Conservation (phyloP, 1,140 invertebrate genomes). For the Drosophila funebris region DNA sequence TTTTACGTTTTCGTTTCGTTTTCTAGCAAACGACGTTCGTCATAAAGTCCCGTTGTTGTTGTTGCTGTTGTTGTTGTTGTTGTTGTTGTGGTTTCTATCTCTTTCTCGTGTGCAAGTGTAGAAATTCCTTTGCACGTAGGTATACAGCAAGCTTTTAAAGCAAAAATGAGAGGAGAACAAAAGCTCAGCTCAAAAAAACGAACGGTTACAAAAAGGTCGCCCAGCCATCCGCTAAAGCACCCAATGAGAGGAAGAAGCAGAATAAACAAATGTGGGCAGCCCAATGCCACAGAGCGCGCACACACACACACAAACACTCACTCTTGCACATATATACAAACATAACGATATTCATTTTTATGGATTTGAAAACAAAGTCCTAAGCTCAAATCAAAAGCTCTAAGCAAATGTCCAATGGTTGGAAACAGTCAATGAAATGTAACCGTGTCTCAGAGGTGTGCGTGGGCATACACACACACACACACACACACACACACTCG, state of each 20-base stretch:
- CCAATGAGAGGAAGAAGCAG: slow-evolving; percentile 23
- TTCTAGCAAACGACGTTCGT: slow-evolving; percentile 70
- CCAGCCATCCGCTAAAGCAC: slow-evolving; percentile 54
- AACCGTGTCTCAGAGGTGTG: slow-evolving; percentile 21
- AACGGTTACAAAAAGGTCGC: slow-evolving; percentile 29
- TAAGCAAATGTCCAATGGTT: slow-evolving; percentile 26
- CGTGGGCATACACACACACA: slow-evolving; percentile 23
- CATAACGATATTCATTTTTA: neutral
- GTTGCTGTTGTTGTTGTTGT: slow-evolving; percentile 31
- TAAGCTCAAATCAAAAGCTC: slow-evolving; percentile 37
- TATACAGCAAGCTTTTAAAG: slow-evolving; percentile 57
- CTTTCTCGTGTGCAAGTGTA: slow-evolving; percentile 70
- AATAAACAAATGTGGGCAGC: slow-evolving; percentile 43
- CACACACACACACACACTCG: slow-evolving; percentile 3
- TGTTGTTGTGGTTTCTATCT: slow-evolving; percentile 48
- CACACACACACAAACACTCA: neutral
- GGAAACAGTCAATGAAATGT: slow-evolving; percentile 65
- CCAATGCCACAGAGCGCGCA: slow-evolving; percentile 49
- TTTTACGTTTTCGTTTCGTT: slow-evolving; percentile 66
- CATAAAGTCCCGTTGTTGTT: slow-evolving; percentile 80
- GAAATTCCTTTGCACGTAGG: slow-evolving; percentile 78
- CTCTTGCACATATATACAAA: neutral
- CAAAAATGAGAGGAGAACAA: slow-evolving; percentile 26
- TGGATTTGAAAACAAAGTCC: slow-evolving; percentile 34
- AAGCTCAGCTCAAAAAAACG: slow-evolving; percentile 52